A percentile compares a stretch with the other conserved stretches of the same genome.
These are phyloP conservation scores for Engystomops pustulosus DNA, from an alignment of 2,113 vertebrate genomes.

Conservation along the genomic window DNA sequence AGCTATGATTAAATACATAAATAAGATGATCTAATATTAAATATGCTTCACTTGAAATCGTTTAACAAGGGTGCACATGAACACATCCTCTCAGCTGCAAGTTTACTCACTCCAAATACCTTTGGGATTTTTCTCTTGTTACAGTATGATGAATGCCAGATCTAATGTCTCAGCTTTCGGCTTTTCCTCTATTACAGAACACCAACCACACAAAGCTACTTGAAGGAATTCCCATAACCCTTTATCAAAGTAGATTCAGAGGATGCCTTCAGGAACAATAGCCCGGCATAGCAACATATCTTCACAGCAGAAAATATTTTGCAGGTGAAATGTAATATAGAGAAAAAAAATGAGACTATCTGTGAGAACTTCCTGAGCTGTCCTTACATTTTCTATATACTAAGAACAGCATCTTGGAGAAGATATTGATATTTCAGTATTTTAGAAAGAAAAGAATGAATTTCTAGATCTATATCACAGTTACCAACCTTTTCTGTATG, in stretches of 20 bases:
- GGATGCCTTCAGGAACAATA: not conserved
- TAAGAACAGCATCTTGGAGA: not conserved
- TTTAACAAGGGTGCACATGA: slow-evolving; percentile 3
- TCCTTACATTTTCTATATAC: not conserved
- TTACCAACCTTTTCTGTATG: not conserved
- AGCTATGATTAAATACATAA: not conserved
- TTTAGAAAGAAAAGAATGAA: not conserved
- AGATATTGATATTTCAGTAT: not conserved
- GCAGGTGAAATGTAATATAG: not conserved
- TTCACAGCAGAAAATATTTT: not conserved
- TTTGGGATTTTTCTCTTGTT: slow-evolving; percentile 13
- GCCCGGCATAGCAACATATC: not conserved
- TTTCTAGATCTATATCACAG: not conserved
- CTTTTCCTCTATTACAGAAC: slow-evolving; percentile 15
- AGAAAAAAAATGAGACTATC: not conserved
- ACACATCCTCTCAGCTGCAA: not conserved
- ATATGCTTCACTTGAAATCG: not conserved
- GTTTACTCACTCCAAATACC: slow-evolving; percentile 16
- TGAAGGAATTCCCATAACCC: slow-evolving; percentile 43
- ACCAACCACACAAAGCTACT: not conserved
- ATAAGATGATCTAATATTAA: not conserved
- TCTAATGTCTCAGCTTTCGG: not conserved
- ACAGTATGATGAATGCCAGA: slow-evolving; percentile 37
- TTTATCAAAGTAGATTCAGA: slow-evolving; percentile 28
- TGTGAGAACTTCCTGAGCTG: not conserved